Base-by-base conservation (phyloP, 2,797 vertebrate genomes). In the Etheostoma nigrum region DNA sequence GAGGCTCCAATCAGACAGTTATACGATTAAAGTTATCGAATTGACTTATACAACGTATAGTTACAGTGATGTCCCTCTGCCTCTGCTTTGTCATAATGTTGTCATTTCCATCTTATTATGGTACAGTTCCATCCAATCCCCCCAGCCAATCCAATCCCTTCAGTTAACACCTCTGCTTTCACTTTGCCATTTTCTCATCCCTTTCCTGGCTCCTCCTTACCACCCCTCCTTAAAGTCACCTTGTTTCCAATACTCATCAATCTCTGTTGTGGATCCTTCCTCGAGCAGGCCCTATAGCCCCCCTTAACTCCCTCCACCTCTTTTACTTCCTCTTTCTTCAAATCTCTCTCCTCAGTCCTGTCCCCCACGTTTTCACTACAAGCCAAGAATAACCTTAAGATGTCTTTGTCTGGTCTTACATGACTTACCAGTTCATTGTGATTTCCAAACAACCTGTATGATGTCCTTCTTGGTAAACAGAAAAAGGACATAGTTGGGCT, bases 161-260 rank as follows among this genome's bases (percentile, higher is more conserved):
- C 9, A 42, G 73, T 71, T 67, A 53, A 72, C 60, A 45, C 63
- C 44, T 75, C 64, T 76, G 74, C 72, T 59, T 79, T 81, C 67
- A 51, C 64, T 76, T 79, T 78, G 40, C 73, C 66, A 81, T 42
- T 67, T 79, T 85, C 30, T 66, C 77, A 65, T 70, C 70, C 36
- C 52, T 62, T 67, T 44, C 40, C 70, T 68, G 55, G 59, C 81
- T 72, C 67, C 81, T 74, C 77, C 80, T 68, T 58, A 62, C 74
- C n/a, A 23, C 45, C 78, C 60, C 74, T 93, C 86, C 78, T 90
- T 91, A 84, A 89, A 90, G 91, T 95, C 94, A 94, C 91, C 93
- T 95, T 95, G 89, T 75, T 72, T 80, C 66, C 63, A 79, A n/a
- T 89, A 78, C 85, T 93, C 91, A 94, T 91, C 91, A 91, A 60